A percentile compares a stretch with the other conserved stretches of the same genome.
These are phyloP conservation scores for Gadus chalcogrammus DNA, from an alignment of 2,113 vertebrate genomes.

Conservation along the genomic window DNA sequence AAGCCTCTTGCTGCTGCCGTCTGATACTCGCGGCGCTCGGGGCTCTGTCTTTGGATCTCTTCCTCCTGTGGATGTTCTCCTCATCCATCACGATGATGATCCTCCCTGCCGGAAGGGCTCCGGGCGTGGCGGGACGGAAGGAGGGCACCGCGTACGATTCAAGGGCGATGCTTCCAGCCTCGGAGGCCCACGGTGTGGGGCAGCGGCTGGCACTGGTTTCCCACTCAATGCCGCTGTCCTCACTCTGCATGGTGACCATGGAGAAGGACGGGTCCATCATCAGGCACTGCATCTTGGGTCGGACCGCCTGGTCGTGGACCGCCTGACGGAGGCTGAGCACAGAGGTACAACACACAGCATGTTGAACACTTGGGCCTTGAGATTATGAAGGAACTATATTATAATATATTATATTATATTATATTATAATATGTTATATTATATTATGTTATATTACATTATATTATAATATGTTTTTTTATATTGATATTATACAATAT, in stretches of 20 bases:
- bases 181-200: conserved; percentile 83
- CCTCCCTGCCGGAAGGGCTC: conserved; percentile 77
- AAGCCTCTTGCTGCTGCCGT: conserved; percentile 1
- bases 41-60: conserved; percentile 63
- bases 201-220: conserved; percentile 85
- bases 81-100: conserved; percentile 88
- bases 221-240: conserved; percentile 91
- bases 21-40: conserved; percentile 30
- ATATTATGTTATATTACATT: not conserved
- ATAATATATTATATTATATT: not conserved
- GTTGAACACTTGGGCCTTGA: not conserved
- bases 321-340: conserved; percentile 78
- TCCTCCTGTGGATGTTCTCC: conserved; percentile 73
- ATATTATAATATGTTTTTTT: not conserved
- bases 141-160: conserved; percentile 71
- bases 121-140: conserved; percentile 26
- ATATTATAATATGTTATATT: not conserved
- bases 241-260: conserved; percentile 88
- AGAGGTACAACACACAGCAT: not conserved
- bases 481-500: not conserved
- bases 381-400: not conserved
- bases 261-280: conserved; percentile 89
- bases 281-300: conserved; percentile 85
- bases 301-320: conserved; percentile 78
- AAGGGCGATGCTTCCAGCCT: conserved; percentile 71